Evolutionary conservation across 2,113 vertebrate species (phyloP).

Genomic region (Lampris incognitus): DNA sequence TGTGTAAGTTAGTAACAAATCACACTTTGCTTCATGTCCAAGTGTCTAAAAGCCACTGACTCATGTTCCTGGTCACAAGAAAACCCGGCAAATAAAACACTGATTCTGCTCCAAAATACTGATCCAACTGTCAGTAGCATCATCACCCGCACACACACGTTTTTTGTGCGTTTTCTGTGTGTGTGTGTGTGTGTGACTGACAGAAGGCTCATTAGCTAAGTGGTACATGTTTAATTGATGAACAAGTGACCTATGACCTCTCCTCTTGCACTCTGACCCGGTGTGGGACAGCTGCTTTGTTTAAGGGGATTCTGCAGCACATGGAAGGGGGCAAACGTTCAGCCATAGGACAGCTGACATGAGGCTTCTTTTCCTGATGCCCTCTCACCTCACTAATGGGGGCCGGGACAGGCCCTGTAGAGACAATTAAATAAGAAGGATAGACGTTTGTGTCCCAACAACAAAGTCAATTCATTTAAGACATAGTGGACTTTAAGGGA

Average conservation of each 20-base stretch:
- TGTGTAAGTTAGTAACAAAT: too few relatives aligned
- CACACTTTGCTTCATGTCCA: too few relatives aligned
- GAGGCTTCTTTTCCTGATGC: constrained; percentile 24
- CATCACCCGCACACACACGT: not conserved
- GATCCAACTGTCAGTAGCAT: too few relatives aligned
- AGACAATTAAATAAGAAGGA: not conserved
- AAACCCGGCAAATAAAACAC: too few relatives aligned
- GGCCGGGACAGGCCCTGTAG: not conserved
- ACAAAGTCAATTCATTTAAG: too few relatives aligned
- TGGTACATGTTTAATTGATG: constrained; percentile 62
- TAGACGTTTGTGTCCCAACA: not conserved
- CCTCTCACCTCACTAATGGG: constrained; percentile 14
- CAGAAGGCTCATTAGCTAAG: constrained; percentile 52
- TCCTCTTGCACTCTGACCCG: constrained; percentile 50
- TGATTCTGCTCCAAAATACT: too few relatives aligned
- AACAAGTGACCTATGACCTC: constrained; percentile 43
- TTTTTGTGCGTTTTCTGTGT: not conserved
- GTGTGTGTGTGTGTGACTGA: not conserved
- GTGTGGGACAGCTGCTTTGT: constrained; percentile 19
- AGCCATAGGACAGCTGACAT: constrained; percentile 6
- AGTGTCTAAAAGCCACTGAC: too few relatives aligned
- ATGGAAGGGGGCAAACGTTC: constrained; percentile 4
- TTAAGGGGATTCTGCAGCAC: constrained; percentile 35
- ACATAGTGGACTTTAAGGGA: not conserved
- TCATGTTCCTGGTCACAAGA: too few relatives aligned